phyloP scores from a whole-genome alignment of 2,888 invertebrate species.

The Kryphioiulus occultus region DNA sequence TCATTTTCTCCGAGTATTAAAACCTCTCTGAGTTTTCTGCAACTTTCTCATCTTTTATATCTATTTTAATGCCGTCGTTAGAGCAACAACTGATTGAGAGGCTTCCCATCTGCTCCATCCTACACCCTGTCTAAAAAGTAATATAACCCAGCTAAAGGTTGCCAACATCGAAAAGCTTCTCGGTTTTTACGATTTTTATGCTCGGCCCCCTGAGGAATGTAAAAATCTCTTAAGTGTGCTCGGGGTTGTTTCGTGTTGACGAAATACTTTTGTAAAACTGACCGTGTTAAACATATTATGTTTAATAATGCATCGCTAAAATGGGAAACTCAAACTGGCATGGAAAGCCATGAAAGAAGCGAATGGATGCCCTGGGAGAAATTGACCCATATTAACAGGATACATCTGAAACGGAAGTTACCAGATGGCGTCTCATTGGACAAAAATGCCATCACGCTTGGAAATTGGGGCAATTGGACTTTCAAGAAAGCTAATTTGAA shows the following conservation, averaged over 20 bases:
- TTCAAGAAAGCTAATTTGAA: not conserved
- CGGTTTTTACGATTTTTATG: conserved; percentile 10
- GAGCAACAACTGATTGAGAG: not conserved
- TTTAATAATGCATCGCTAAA: conserved; percentile 20
- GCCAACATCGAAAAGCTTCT: not conserved
- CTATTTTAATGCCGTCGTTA: not conserved
- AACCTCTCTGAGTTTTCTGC: not conserved
- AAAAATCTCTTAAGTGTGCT: conserved; percentile 11
- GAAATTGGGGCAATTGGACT: not conserved
- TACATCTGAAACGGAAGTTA: not conserved
- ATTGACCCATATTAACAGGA: not conserved
- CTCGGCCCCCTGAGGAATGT: not conserved
- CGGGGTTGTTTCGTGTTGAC: conserved; percentile 1
- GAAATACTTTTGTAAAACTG: conserved; percentile 20
- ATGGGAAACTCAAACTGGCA: not conserved
- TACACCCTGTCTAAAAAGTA: not conserved
- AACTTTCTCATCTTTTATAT: not conserved
- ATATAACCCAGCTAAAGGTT: conserved; percentile 21
- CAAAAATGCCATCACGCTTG: not conserved
- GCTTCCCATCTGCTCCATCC: not conserved
- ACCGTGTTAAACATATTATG: conserved; percentile 10
- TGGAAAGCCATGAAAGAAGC: not conserved
- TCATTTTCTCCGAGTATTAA: not conserved
- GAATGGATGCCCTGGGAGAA: not conserved
- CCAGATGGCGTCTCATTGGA: not conserved